Base-by-base conservation (phyloP, 2,888 invertebrate species). In the Carterocephalus palaemon region DNA sequence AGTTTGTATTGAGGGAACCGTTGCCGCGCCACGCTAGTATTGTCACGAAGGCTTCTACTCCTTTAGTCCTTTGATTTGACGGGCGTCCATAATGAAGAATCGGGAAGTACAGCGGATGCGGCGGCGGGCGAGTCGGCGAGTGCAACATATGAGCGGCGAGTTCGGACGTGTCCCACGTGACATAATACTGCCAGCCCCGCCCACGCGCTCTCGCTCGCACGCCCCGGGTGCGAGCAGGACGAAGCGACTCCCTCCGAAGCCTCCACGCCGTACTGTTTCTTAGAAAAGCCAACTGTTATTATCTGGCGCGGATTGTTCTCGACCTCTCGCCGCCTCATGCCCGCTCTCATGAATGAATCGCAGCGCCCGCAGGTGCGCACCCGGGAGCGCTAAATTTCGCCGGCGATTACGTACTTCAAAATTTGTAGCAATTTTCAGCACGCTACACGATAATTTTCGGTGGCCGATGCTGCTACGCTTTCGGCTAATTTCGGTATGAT, bases 221-320 rank as follows among this genome's bases (percentile, higher is more conserved):
- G 29, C 51, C 52, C 48, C 46, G 22, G 13, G 82, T 52, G 75
- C 64, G 74, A 84, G 62, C 57, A 75, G 59, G 83, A 83, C 63
- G 54, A 54, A 49, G 49, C 53, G 57, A 70, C 65, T 66, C 71
- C 71, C 75, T 71, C 80, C 72, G 68, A 83, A 85, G 83, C 84
- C 84, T 85, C 69, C 74, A 61, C 70, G 71, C 71, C 63, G 67
- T 67, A 71, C 70, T 68, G 73, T 75, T 84, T 84, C 85, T 67
- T 59, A 83, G 85, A 84, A 84, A 83, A 83, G 74, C 78, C 79
- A 82, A 83, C 81, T 75, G 85, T 80, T 84, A 85, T 84, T 85
- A 84, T 75, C 79, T 65, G 67, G 60, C 67, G 68, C 65, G 74
- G 80, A 76, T 80, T 78, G 77, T 81, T 84, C 73, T 81, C 81